Conservation (phyloP, 2,888 invertebrate species). For the Watsonalla cultraria region DNA sequence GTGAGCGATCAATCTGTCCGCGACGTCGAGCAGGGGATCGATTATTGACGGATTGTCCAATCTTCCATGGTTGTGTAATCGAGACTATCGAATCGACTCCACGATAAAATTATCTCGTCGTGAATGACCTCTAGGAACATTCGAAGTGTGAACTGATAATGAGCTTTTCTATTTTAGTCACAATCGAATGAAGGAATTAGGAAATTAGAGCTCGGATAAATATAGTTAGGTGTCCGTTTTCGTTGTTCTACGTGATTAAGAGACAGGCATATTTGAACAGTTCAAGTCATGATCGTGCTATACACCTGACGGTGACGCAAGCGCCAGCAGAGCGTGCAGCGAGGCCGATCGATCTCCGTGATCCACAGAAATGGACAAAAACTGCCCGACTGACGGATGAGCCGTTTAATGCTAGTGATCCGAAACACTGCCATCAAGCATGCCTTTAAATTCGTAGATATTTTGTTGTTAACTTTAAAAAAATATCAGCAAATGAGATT, state of each 20-base stretch:
- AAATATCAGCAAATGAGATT: too few relatives aligned
- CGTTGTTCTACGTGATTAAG: too few relatives aligned
- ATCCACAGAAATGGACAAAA: constrained; percentile 16
- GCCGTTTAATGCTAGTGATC: constrained; percentile 4
- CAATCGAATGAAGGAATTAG: too few relatives aligned
- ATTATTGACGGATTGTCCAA: constrained; percentile 13
- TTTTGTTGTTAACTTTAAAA: too few relatives aligned
- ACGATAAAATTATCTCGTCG: background rate
- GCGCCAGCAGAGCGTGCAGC: constrained; percentile 29
- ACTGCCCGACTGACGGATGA: constrained; percentile 12
- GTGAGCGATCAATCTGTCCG: constrained; percentile 26
- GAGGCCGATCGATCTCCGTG: constrained; percentile 35
- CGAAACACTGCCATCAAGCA: background rate
- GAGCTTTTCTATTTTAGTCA: too few relatives aligned
- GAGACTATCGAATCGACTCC: background rate
- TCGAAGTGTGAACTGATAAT: background rate
- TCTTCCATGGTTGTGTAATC: background rate
- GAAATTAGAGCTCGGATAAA: too few relatives aligned
- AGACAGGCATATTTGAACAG: too few relatives aligned
- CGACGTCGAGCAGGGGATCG: constrained; percentile 13
- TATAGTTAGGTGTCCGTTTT: too few relatives aligned
- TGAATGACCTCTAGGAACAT: background rate
- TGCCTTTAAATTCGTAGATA: background rate
- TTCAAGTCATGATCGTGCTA: constrained; percentile 10
- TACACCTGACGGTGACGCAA: constrained; percentile 33